Evolutionary conservation across 2,888 invertebrate species (phyloP).

Genomic region (Oxyteleia sp.): DNA sequence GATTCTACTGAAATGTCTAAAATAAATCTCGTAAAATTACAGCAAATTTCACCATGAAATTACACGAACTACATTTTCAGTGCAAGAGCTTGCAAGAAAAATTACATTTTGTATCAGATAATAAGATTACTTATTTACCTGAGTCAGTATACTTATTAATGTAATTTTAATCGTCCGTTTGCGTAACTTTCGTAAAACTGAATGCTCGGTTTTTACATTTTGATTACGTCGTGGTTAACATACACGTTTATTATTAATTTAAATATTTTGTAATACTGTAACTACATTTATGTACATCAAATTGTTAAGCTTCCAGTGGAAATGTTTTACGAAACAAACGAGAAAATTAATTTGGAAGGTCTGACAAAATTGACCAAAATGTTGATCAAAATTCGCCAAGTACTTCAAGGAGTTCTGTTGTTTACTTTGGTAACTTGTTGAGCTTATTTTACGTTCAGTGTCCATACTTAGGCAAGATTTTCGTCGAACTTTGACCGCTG

Average conservation of each 20-base stretch:
- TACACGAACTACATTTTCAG: background rate
- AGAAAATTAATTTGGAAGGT: constrained; percentile 13
- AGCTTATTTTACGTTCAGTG: background rate
- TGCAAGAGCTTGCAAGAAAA: constrained; percentile 1
- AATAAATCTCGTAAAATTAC: background rate
- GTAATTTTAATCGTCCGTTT: constrained; percentile 19
- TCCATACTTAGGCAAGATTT: constrained; percentile 4
- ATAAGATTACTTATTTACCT: constrained; percentile 27
- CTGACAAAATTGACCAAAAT: no score
- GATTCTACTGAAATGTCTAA: background rate
- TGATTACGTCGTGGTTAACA: constrained; percentile 32
- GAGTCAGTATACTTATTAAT: constrained; percentile 18
- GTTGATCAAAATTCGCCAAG: background rate
- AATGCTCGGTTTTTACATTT: constrained; percentile 25
- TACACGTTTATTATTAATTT: constrained; percentile 31
- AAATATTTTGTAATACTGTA: constrained; percentile 55
- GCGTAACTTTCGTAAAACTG: background rate
- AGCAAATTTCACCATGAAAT: background rate
- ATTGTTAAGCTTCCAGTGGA: constrained; percentile 1
- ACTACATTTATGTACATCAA: constrained; percentile 52
- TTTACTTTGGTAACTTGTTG: background rate
- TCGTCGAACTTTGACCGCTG: background rate
- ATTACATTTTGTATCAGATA: constrained; percentile 11
- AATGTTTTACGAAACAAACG: constrained; percentile 16
- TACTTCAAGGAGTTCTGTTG: background rate